Percentiles rank a stretch among this genome's conserved stretches.
Conservation (phyloP, 2,797 vertebrate species). For the Acanthurus lineatus region DNA sequence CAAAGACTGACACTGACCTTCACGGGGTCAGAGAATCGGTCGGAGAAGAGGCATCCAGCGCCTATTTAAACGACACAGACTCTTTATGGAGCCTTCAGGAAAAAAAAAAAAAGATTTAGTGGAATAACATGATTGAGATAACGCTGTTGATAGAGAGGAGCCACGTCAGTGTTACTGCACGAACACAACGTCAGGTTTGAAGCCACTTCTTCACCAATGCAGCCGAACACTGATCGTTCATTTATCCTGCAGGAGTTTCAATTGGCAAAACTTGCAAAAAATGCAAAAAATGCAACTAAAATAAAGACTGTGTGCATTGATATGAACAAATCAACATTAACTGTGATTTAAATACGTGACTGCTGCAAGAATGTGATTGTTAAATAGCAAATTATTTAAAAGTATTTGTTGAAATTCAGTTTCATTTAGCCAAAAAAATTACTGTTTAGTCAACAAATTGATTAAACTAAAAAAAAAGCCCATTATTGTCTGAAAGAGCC, state of each 20-base stretch:
- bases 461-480: neutral
- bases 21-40: slow-evolving; percentile 64
- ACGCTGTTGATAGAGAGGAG: slow-evolving; percentile 44
- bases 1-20: slow-evolving; percentile 76
- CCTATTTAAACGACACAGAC: slow-evolving; percentile 57
- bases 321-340: too few relatives aligned
- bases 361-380: neutral
- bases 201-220: slow-evolving; percentile 5
- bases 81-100: slow-evolving; percentile 66
- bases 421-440: too few relatives aligned
- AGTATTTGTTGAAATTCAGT: neutral
- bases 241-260: neutral
- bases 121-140: slow-evolving; percentile 59
- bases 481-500: neutral
- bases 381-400: neutral
- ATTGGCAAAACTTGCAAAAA: neutral
- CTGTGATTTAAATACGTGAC: too few relatives aligned
- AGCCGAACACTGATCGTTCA: neutral
- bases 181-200: neutral
- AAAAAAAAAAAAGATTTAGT: slow-evolving; percentile 47
- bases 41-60: slow-evolving; percentile 44
- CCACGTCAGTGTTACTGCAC: slow-evolving; percentile 24
- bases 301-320: neutral
- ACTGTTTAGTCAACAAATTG: neutral
- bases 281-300: neutral